Base-by-base conservation (phyloP, 2,888 invertebrate species). In the Dryocosmus kuriphilus region DNA sequence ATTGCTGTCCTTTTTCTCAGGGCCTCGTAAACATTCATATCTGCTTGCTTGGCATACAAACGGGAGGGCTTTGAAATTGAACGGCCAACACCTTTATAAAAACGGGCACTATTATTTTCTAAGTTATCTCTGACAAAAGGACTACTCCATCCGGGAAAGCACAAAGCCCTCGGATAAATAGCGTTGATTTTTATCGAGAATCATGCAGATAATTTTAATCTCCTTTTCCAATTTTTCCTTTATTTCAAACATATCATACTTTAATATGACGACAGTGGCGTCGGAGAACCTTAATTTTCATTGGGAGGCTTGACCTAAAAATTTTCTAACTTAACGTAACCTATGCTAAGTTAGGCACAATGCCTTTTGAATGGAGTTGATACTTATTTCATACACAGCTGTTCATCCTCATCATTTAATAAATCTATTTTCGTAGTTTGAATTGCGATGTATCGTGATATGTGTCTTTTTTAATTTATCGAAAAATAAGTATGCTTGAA, bases 11-110 rank as follows among this genome's bases (percentile, higher is more conserved):
- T 82, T 84, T 61, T 60, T 61, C 30, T 19, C 24, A 8, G 41
- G 57, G 62, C 8, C 77, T 85, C 83, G 84, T 83, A 84, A 85
- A 83, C 85, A 85, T 84, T 80, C 84, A 80, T 84, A 83, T 82
- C 78, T 81, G 77, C 79, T 77, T 79, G 79, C 77, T 79, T 80
- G 81, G 80, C 78, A 76, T 78, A 38, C 77, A 61, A 76, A 75
- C 67, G 19, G 41, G 22, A 16, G 67, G 19, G 19, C 74, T 41
- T 67, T 46, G 46, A 67, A 67, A 46, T 67, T 67, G 19, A 9
- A 27, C 19, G 6, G 46, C 16, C 27, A 46, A 46, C 30, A 67
- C 30, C 24, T 46, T 30, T 46, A 46, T 67, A 67, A 67, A 67
- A 67, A 67, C 27, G 1, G 41, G 27, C 27, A 46, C 27, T 24